A percentile compares a stretch with the other conserved stretches of the same genome.
phyloP scores from a whole-genome alignment of 2,797 vertebrate genomes.

The Spinus pinus region DNA sequence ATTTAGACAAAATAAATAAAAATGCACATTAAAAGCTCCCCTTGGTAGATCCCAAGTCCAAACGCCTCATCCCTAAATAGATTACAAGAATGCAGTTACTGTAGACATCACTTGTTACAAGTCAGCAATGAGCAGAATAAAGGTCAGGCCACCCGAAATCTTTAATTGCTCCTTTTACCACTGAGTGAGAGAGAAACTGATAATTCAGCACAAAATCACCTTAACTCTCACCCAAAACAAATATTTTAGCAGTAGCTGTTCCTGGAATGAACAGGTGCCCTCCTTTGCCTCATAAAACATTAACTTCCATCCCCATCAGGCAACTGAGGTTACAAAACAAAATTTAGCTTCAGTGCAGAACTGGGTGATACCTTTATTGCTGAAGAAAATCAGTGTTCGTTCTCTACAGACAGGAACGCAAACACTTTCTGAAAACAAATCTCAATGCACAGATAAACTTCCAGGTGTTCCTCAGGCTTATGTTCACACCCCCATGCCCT shows the following conservation, averaged over 20 bases:
- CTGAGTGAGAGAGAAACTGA: slow-evolving; percentile 10
- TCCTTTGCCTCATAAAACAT: slow-evolving; percentile 34
- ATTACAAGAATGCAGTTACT: neutral
- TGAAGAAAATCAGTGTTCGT: neutral
- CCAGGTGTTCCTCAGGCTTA: neutral
- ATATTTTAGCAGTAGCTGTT: neutral
- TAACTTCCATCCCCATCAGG: neutral
- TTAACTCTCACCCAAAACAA: slow-evolving; percentile 11
- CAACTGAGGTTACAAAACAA: neutral
- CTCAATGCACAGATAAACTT: neutral
- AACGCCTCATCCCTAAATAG: neutral
- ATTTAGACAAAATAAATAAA: slow-evolving; percentile 40
- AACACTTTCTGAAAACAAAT: neutral
- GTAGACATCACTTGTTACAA: neutral
- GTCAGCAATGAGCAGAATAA: neutral
- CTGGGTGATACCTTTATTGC: neutral
- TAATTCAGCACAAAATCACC: slow-evolving; percentile 35
- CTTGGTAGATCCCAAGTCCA: neutral
- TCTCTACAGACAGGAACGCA: accelerated
- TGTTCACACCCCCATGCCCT: neutral
- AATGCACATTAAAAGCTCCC: neutral
- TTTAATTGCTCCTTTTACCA: neutral
- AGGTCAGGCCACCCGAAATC: slow-evolving; percentile 12
- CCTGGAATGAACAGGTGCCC: neutral
- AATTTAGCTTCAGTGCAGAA: neutral